Evolutionary conservation across 2,113 vertebrate species (phyloP).

Genomic region (Ia io): DNA sequence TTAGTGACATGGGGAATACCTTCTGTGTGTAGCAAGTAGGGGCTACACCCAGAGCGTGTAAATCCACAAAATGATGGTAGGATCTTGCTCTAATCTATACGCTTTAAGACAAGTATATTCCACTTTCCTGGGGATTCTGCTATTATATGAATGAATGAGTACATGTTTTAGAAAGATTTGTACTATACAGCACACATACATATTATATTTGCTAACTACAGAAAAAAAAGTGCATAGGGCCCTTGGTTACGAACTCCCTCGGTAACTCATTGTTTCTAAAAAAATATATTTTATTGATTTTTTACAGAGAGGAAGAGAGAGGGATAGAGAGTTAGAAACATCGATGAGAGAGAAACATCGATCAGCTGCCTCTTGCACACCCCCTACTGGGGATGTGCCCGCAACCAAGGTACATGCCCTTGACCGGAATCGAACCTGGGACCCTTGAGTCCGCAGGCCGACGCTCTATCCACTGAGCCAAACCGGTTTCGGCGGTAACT

Average conservation of each 20-base stretch:
- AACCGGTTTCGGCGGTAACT: too few relatives aligned
- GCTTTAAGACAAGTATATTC: neutral
- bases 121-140: neutral
- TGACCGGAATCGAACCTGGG: too few relatives aligned
- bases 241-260: neutral
- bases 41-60: neutral
- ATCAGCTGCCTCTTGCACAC: too few relatives aligned
- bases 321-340: too few relatives aligned
- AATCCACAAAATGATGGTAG: neutral
- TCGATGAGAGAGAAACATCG: too few relatives aligned
- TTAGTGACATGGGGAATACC: neutral
- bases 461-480: too few relatives aligned
- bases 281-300: too few relatives aligned
- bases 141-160: neutral
- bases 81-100: neutral
- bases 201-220: neutral
- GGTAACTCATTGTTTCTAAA: conserved; percentile 10
- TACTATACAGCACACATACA: neutral
- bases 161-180: neutral
- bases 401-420: too few relatives aligned
- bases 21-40: neutral
- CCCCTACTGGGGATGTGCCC: too few relatives aligned
- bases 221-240: neutral
- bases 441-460: too few relatives aligned
- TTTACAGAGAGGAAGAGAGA: too few relatives aligned